These are phyloP conservation scores for Allophyes oxyacanthae DNA, from an alignment of 2,888 invertebrate genomes.

Conservation along the genomic window DNA sequence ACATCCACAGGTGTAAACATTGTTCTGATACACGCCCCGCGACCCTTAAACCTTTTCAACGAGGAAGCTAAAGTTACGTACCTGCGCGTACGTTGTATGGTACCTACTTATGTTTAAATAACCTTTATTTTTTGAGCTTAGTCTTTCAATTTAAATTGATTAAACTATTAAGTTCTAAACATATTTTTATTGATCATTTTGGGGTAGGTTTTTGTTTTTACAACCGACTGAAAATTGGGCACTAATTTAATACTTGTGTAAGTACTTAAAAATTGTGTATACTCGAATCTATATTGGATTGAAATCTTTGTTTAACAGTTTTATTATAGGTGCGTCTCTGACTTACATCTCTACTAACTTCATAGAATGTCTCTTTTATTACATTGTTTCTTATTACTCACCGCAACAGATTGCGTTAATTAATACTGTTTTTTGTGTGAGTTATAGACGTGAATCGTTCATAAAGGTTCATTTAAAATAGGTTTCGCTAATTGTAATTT, in stretches of 20 bases:
- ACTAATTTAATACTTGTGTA: too few relatives aligned
- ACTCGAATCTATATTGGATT: too few relatives aligned
- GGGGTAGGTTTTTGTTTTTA: too few relatives aligned
- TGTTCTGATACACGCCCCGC: conserved; percentile 62
- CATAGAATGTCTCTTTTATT: conserved; percentile 52
- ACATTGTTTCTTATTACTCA: conserved; percentile 62
- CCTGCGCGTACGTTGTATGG: conserved; percentile 24
- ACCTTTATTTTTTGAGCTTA: not conserved
- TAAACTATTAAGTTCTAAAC: not conserved
- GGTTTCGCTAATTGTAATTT: too few relatives aligned
- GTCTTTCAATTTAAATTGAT: not conserved
- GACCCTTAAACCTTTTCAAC: conserved; percentile 56
- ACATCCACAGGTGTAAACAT: conserved; percentile 71
- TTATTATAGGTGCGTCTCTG: conserved; percentile 37
- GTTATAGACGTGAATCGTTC: too few relatives aligned
- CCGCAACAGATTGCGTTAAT: conserved; percentile 23
- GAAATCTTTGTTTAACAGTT: conserved; percentile 1
- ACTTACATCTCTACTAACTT: conserved; percentile 32
- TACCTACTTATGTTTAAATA: conserved; percentile 3
- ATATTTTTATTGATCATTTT: too few relatives aligned
- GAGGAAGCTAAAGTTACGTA: conserved; percentile 32
- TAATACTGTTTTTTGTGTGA: conserved; percentile 1
- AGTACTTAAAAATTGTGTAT: too few relatives aligned
- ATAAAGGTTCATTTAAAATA: too few relatives aligned
- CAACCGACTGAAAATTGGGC: too few relatives aligned